Evolutionary conservation across 64 coral and sea anemone genomes (phyloP).

Genomic region (Stylophora pistillata): DNA sequence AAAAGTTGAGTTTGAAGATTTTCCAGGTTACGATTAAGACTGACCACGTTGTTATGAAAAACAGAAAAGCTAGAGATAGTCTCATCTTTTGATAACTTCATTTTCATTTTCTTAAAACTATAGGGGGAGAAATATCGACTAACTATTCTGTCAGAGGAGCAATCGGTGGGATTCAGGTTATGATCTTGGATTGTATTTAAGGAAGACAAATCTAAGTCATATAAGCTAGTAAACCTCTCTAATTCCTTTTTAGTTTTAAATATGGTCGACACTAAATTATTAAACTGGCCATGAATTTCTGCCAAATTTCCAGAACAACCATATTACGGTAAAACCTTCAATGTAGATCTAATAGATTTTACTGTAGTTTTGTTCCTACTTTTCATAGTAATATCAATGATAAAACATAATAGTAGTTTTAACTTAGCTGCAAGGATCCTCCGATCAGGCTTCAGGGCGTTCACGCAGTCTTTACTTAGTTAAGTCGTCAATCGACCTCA

Average conservation of each 20-base stretch:
- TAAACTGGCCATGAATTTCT: not conserved
- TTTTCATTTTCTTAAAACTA: no score
- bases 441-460: not conserved
- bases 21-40: no score
- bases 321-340: not conserved
- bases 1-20: no score
- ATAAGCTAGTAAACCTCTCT: no score
- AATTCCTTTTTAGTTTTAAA: no score
- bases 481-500: not conserved
- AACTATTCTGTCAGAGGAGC: not conserved
- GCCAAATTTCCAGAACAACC: not conserved
- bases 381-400: constrained; percentile 1
- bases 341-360: no score
- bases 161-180: not conserved
- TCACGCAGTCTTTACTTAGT: constrained; percentile 11
- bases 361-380: not conserved
- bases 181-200: no score
- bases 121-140: constrained; percentile 16
- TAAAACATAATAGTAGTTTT: not conserved
- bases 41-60: no score
- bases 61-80: no score
- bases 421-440: constrained; percentile 7
- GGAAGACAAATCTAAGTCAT: no score
- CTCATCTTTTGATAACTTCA: no score
- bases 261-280: no score